A percentile compares a stretch with the other conserved stretches of the same genome.
phyloP scores from a whole-genome alignment of 2,797 vertebrate genomes.

The Varecia variegata region DNA sequence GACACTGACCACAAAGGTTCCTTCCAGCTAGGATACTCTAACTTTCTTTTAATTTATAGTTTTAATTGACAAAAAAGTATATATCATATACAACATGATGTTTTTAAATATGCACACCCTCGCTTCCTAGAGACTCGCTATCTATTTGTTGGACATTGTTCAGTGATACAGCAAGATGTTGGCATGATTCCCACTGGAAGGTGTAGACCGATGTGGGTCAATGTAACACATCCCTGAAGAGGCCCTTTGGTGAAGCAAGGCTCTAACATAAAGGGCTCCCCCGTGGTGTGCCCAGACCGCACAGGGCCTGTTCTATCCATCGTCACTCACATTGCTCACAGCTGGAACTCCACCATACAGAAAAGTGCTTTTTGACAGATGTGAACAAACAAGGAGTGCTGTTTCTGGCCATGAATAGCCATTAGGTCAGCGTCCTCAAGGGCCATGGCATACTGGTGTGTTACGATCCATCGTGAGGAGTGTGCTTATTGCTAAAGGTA shows the following conservation, averaged over 20 bases:
- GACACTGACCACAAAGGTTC: not conserved
- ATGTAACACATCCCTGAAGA: not conserved
- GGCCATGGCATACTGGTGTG: not conserved
- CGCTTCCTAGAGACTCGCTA: not conserved
- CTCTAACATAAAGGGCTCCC: not conserved
- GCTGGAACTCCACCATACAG: not conserved
- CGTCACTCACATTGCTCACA: not conserved
- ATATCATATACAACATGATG: not conserved
- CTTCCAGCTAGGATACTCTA: not conserved
- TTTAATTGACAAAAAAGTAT: not conserved
- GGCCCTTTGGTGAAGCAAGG: not conserved
- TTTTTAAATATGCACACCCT: not conserved
- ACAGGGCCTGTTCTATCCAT: not conserved
- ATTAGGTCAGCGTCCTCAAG: not conserved
- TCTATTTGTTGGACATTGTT: not conserved
- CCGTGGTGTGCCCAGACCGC: rapidly evolving
- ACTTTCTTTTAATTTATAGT: not conserved
- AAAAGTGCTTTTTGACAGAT: not conserved
- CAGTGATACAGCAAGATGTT: not conserved
- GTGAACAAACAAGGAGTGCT: not conserved
- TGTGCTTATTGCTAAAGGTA: not conserved
- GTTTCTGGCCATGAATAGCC: not conserved
- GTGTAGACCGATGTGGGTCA: not conserved
- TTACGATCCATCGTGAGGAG: not conserved
- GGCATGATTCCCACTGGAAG: not conserved